Percentiles rank a stretch among this genome's conserved stretches.
Conservation (phyloP, 2,888 invertebrate species). For the Tanypteryx hageni region DNA sequence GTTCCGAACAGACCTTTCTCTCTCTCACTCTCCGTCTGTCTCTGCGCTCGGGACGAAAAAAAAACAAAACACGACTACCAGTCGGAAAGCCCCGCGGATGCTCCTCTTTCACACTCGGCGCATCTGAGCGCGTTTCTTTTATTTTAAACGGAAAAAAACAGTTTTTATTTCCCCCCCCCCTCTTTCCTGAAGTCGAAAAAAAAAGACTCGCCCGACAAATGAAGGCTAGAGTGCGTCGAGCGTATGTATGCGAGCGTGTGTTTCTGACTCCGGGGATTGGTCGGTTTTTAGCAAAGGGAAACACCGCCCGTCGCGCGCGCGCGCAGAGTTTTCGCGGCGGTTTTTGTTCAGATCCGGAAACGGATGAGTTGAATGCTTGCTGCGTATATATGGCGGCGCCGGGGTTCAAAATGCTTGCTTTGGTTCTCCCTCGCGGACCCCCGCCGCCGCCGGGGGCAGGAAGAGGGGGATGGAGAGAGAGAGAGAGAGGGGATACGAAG, state of each 20-base stretch:
- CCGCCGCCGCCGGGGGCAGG: neutral
- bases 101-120: neutral
- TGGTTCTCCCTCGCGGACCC: neutral
- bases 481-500: neutral
- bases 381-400: neutral
- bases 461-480: neutral
- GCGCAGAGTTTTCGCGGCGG: neutral
- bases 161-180: neutral
- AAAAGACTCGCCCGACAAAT: neutral
- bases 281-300: constrained; percentile 9
- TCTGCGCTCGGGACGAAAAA: neutral
- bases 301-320: neutral
- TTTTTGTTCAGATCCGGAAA: constrained; percentile 50
- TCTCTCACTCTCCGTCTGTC: neutral
- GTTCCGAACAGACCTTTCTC: neutral
- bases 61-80: neutral
- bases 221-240: neutral
- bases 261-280: constrained; percentile 23
- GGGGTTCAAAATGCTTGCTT: neutral
- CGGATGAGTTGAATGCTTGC: constrained; percentile 33
- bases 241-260: too few relatives aligned
- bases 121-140: neutral
- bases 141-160: neutral
- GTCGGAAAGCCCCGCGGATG: neutral
- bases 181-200: too few relatives aligned